Conservation (phyloP, 2,113 vertebrate genomes). For the Pleuronectes platessa region DNA sequence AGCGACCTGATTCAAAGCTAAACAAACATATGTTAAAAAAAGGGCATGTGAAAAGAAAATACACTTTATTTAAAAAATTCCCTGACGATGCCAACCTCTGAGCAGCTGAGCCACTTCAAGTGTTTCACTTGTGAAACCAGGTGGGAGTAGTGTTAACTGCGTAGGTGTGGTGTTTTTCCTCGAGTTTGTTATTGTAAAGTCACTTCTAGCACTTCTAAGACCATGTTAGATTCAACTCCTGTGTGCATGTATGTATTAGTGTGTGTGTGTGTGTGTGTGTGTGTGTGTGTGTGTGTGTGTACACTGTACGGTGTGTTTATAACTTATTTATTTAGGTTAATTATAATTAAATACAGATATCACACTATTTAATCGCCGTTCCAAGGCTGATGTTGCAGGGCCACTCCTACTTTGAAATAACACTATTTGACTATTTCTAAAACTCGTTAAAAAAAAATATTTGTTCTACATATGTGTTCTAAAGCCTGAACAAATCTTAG, state of each 20-base stretch:
- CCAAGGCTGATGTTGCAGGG: background rate
- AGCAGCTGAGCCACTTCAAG: background rate
- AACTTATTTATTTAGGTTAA: background rate
- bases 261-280: background rate
- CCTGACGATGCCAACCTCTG: background rate
- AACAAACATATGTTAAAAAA: conserved; percentile 8
- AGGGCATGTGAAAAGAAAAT: background rate
- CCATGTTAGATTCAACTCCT: background rate
- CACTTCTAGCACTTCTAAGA: background rate
- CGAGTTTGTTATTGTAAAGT: conserved; percentile 6
- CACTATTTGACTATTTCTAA: conserved; percentile 18
- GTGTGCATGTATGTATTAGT: background rate
- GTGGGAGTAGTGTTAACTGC: background rate
- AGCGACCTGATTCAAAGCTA: conserved; percentile 32
- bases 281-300: background rate
- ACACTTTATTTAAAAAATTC: background rate
- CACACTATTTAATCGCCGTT: background rate
- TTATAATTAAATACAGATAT: conserved; percentile 5
- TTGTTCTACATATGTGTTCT: conserved; percentile 49
- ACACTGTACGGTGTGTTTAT: background rate
- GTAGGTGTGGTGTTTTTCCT: background rate
- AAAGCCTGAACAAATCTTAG: conserved; percentile 40
- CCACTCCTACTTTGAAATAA: conserved; percentile 13
- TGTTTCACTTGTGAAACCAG: background rate
- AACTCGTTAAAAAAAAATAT: conserved; percentile 22